Evolutionary conservation across 2,797 vertebrate species (phyloP).

Genomic region (Centropyge bicolor): DNA sequence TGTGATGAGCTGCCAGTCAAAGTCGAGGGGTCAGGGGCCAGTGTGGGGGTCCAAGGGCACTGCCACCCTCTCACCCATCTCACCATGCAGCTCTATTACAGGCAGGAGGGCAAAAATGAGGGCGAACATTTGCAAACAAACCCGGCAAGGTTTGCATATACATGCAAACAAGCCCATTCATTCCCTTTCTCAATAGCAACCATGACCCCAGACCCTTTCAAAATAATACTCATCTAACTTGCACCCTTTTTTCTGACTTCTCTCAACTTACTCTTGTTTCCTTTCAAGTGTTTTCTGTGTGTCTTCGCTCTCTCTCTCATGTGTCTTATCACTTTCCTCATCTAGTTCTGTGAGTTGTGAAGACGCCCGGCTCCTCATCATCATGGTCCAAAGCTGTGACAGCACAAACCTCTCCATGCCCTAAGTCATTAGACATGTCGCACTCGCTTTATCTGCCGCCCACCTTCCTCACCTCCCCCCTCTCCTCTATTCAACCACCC

Average conservation of each 20-base stretch:
- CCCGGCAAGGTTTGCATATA: constrained; percentile 61
- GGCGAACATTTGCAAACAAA: constrained; percentile 68
- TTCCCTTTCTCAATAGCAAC: constrained; percentile 43
- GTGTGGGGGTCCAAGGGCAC: constrained; percentile 58
- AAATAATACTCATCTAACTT: constrained; percentile 52
- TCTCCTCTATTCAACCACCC: constrained; percentile 50
- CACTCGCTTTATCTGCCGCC: constrained; percentile 58
- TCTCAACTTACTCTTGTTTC: constrained; percentile 28
- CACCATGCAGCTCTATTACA: constrained; percentile 51
- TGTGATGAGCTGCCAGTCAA: constrained; percentile 68
- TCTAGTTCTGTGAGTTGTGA: constrained; percentile 17
- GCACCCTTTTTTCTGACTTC: constrained; percentile 26
- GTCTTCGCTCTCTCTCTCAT: constrained; percentile 20
- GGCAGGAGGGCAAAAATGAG: constrained; percentile 27
- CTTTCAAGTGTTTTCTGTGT: constrained; percentile 7
- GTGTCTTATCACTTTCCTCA: neutral
- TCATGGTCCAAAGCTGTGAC: constrained; percentile 22
- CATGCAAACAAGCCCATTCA: constrained; percentile 66
- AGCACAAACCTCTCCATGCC: constrained; percentile 34
- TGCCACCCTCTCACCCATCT: constrained; percentile 22
- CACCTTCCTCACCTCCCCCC: constrained; percentile 51
- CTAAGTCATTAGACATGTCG: constrained; percentile 60
- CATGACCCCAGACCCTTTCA: constrained; percentile 66
- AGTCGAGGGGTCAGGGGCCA: constrained; percentile 67
- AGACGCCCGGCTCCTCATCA: constrained; percentile 37